Evolutionary conservation across 2,888 invertebrate genomes (phyloP), one percentile per base, ranked within the genome.

Genomic region (Acronicta aceris): DNA sequence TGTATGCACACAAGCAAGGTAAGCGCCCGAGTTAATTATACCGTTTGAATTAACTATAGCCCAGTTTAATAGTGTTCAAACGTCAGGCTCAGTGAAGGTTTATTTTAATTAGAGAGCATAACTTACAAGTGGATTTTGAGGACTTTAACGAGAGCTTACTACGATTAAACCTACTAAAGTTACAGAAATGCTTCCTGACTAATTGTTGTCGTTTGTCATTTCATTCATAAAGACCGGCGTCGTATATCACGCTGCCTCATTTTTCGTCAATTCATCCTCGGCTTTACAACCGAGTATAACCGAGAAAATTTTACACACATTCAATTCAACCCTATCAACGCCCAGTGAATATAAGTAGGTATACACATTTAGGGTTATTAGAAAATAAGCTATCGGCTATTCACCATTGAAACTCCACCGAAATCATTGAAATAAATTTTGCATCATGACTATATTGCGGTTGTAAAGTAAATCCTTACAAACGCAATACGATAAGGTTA

Each of bases 241-340:
- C 30, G 15, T 57, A 46, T 17, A 45, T 42, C 40, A 45, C 54
- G 10, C 0, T 12, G 16, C 4, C n/a, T 8, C 9, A 27, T 30
- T 59, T 51, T 64, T 54, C 36, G 38, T 51, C 33, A 13, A 53
- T 41, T 53, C 52, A 52, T 47, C 40, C 15, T n/a, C 7, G 33
- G 9, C 15, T 48, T 45, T 45, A 55, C 54, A 45, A 45, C 33
- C n/a, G n/a, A 40, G 45, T 43, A 49, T 38, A 47, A 17, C 40
- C 41, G 65, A n/a, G n/a, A 43, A 65, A 56, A 33, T 68, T 56
- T 47, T 17, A 59, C 16, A 46, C 70, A 65, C 52, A 54, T 61
- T 54, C 27, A 38, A 60, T 48, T 54, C 48, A 33, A 25, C 65
- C 38, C 2, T 30, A 67, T 70, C 50, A 65, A 59, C 17, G 27